Evolutionary conservation across 2,888 invertebrate genomes (phyloP).

Genomic region (Liposcelis brunnea): DNA sequence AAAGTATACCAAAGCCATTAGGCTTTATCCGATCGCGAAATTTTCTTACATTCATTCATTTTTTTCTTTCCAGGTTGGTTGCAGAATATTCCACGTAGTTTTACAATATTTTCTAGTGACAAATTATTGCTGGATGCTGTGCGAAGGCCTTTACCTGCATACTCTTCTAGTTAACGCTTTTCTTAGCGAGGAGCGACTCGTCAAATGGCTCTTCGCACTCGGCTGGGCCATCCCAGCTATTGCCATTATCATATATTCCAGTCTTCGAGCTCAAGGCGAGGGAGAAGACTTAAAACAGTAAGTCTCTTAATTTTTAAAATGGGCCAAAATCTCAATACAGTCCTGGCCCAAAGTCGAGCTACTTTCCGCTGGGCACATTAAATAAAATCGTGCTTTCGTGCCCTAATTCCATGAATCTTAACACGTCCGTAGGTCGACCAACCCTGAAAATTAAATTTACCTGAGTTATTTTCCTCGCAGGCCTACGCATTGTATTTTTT

Average conservation of each 20-base stretch:
- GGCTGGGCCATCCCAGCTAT: constrained; percentile 71
- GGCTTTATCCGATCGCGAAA: no score
- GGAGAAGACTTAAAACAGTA: constrained; percentile 36
- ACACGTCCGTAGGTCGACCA: no score
- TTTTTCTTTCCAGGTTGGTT: constrained; percentile 43
- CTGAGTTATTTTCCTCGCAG: no score
- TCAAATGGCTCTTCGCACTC: constrained; percentile 62
- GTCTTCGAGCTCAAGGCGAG: constrained; percentile 39
- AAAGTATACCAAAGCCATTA: no score
- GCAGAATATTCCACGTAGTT: constrained; percentile 62
- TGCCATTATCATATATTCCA: constrained; percentile 46
- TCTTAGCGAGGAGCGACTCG: constrained; percentile 68
- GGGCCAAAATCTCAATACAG: no score
- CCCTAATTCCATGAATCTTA: no score
- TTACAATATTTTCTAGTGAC: constrained; percentile 78
- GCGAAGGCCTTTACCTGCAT: constrained; percentile 86
- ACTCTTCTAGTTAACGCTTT: constrained; percentile 84
- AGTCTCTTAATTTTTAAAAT: constrained; percentile 24
- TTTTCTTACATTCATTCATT: no score
- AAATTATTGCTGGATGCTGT: constrained; percentile 94
- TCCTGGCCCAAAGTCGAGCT: no score
- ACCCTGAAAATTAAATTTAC: no score
- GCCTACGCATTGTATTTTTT: no score
- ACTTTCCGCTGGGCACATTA: no score
- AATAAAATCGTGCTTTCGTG: no score